Percentiles rank a stretch among this genome's conserved stretches.
Conservation (phyloP, 2,888 invertebrate genomes). For the Neuroscelio doddi region DNA sequence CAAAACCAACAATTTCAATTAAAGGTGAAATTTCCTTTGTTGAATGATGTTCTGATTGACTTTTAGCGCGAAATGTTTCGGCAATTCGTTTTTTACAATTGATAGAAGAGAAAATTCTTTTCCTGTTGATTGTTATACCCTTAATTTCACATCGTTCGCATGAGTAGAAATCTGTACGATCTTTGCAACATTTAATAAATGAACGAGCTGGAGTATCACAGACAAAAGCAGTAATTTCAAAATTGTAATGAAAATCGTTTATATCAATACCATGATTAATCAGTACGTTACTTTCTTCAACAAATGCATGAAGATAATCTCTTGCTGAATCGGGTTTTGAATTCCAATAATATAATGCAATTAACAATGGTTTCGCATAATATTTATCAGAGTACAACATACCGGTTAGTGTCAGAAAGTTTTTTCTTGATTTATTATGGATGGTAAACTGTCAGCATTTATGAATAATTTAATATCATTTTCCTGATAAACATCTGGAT, state of each 20-base stretch:
- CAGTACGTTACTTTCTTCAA: conserved; percentile 12
- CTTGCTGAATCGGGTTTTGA: conserved; percentile 19
- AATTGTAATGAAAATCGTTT: neutral
- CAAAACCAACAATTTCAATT: neutral
- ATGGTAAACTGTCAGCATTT: conserved; percentile 16
- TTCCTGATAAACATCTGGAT: conserved; percentile 9
- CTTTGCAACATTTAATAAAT: conserved; percentile 20
- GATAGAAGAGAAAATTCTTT: conserved; percentile 15
- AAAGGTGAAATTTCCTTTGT: conserved; percentile 5
- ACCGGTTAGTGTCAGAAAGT: conserved; percentile 19
- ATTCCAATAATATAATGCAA: conserved; percentile 28
- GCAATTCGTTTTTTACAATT: conserved; percentile 12
- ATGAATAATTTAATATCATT: conserved; percentile 10
- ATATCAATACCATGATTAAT: conserved; percentile 13
- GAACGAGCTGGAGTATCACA: conserved; percentile 26
- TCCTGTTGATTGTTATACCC: conserved; percentile 19
- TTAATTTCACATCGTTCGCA: conserved; percentile 25
- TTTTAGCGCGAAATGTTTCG: conserved; percentile 17
- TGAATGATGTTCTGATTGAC: conserved; percentile 19
- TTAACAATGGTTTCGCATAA: conserved; percentile 17
- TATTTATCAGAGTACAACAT: conserved; percentile 15
- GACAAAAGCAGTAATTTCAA: conserved; percentile 11
- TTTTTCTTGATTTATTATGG: conserved; percentile 10
- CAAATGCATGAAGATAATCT: conserved; percentile 20
- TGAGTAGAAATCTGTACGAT: conserved; percentile 14